Percentiles rank a stretch among this genome's conserved stretches.
phyloP scores from a whole-genome alignment of 2,113 vertebrate species.

The Salvelinus namaycush region DNA sequence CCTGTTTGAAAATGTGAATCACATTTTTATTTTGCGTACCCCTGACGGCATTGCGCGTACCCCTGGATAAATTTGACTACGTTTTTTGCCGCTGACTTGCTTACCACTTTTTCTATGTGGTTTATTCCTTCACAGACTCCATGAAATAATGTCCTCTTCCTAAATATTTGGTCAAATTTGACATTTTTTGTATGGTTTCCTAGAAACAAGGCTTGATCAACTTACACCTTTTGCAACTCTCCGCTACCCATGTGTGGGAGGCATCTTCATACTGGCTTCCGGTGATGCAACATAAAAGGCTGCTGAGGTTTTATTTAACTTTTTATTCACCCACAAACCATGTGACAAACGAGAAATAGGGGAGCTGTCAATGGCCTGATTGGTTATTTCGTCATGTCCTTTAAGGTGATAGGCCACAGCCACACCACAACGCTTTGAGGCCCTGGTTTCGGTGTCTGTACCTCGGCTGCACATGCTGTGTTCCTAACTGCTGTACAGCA shows the following conservation, averaged over 20 bases:
- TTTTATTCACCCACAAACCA: conserved; percentile 37
- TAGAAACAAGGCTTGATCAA: too few species aligned
- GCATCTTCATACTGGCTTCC: conserved; percentile 41
- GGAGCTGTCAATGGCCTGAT: neutral
- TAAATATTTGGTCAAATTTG: too few species aligned
- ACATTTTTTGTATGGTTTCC: too few species aligned
- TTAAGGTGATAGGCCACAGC: neutral
- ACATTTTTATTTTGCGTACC: too few species aligned
- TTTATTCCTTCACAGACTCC: too few species aligned
- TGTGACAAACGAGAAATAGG: conserved; percentile 13
- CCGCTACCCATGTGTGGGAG: neutral
- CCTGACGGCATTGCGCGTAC: too few species aligned
- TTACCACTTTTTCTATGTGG: too few species aligned
- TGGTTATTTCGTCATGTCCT: neutral
- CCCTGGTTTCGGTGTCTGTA: neutral
- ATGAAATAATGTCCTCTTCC: too few species aligned
- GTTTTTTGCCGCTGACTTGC: too few species aligned
- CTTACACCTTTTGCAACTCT: neutral
- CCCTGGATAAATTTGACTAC: too few species aligned
- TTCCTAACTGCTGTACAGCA: conserved; percentile 5
- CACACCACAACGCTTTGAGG: neutral
- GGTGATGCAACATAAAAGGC: conserved; percentile 55
- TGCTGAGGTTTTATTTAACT: neutral
- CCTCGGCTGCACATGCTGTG: neutral
- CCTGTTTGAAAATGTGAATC: too few species aligned